Base-by-base conservation (phyloP, 2,888 invertebrate species). In the Drosophila quinaria region DNA sequence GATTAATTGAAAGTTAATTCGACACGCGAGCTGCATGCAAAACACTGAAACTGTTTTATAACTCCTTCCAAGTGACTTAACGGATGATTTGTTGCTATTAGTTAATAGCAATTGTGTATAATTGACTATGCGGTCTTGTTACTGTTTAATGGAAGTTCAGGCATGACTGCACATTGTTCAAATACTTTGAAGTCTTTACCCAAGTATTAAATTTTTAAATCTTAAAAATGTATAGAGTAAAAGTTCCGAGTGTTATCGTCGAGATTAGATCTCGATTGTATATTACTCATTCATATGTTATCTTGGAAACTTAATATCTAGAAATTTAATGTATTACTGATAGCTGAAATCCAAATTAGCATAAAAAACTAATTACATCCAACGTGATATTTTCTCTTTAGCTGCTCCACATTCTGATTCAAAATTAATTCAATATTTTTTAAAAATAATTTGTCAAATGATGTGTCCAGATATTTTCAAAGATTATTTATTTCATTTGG, bases 1-100 rank as follows among this genome's bases (percentile, higher is more conserved):
- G 80, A 85, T 87, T 87, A 87, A 84, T 87, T 87, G 80, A 82
- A 82, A 84, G 76, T 80, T 82, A 87, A 87, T 85, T 80, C 74
- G 65, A 67, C 86, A 74, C 74, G 74, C 76, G 69, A 81, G 42
- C 31, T 55, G 52, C 65, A 51, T 56, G 50, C 73, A 46, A 56
- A 62, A 50, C 49, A 56, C 35, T 67, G 47, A 35, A 64, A 66
- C 70, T 42, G 54, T 70, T 74, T 66, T 56, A 74, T 70, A 54
- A 37, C 58, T 8, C 42, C 39, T 25, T 63, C 59, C 55, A 37
- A 64, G 35, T 63, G 65, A 74, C 49, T 77, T 74, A 77, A 77
- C 77, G 74, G 78, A 17, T 77, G 78, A 77, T 77, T 70, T 62
- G 65, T 60, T 66, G 62, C 52, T 54, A 31, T 60, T 58, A 70